A percentile compares a stretch with the other conserved stretches of the same genome.
Evolutionary conservation across 2,888 invertebrate genomes (phyloP).

Genomic region (Eumerus sabulonum): DNA sequence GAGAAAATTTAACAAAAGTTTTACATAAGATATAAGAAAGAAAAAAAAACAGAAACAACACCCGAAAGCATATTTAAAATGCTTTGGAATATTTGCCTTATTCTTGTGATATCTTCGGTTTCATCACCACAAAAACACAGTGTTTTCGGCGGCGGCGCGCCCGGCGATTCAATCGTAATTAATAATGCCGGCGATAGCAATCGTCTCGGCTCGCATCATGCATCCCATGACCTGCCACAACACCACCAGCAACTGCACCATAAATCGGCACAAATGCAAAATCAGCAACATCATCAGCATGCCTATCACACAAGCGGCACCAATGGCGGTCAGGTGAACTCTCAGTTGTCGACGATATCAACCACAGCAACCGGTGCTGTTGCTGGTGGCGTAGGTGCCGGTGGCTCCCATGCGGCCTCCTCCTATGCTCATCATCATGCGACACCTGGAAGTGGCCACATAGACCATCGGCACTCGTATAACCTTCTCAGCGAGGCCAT

Average conservation of each 20-base stretch:
- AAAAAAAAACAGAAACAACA: constrained; percentile 26
- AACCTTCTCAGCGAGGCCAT: constrained; percentile 81
- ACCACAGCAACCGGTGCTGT: constrained; percentile 48
- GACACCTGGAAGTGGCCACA: constrained; percentile 72
- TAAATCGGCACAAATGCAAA: constrained; percentile 47
- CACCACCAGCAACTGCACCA: constrained; percentile 70
- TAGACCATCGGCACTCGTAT: constrained; percentile 78
- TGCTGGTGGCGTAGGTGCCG: constrained; percentile 61
- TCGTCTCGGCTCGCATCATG: constrained; percentile 68
- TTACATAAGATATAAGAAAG: constrained; percentile 5
- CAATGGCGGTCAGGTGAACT: constrained; percentile 30
- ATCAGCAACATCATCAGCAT: constrained; percentile 55
- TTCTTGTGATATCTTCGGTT: constrained; percentile 70
- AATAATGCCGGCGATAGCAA: constrained; percentile 61
- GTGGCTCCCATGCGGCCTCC: constrained; percentile 65
- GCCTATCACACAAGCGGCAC: constrained; percentile 42
- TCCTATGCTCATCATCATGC: constrained; percentile 70
- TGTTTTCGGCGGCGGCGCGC: constrained; percentile 72
- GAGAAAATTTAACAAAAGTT: constrained; percentile 15
- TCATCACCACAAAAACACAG: constrained; percentile 71
- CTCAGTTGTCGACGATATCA: constrained; percentile 47
- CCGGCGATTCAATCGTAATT: constrained; percentile 71
- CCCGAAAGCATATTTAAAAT: constrained; percentile 53
- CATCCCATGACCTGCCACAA: constrained; percentile 53
- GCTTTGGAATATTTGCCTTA: constrained; percentile 66